Base-by-base conservation (phyloP, 2,888 invertebrate genomes). In the Lottia scabra region DNA sequence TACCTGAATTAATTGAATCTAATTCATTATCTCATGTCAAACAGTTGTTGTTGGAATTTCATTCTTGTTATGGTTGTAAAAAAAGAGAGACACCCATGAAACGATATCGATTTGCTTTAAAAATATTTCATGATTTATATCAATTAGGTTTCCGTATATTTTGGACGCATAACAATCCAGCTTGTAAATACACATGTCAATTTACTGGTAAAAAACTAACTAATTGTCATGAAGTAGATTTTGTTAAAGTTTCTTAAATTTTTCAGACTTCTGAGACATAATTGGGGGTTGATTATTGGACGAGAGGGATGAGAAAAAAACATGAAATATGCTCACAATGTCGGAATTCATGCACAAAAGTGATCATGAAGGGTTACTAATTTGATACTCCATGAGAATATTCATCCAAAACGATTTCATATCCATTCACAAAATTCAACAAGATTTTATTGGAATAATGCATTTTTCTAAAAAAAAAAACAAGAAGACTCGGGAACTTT, bases 31-130 rank as follows among this genome's bases (percentile, higher is more conserved):
- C 68, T 5, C 67, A 80, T 4, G 75, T 83, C 0, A 71, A 72
- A 13, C 85, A 85, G 67, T 73, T 85, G 44, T 72, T 83, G 2
- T 73, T 84, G 6, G 85, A 85, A 67, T 72, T 85, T 10, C 85
- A 85, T 48, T 78, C 78, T 78, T 71, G 78, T 78, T 68, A 80
- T 2, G 76, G 78, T 56, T 68, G 80, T 73, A 43, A 77, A 4
- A 46, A 30, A 30, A 30, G 5, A 4, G 85, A 85, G 64, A 82
- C 85, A 0, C 74, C 73, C n/a, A 77, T 70, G 71, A 69, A 77
- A 13, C 79, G 81, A 69, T 85, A 83, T 71, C 74, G 78, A 19
- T 75, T 74, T 64, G 83, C 78, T 48, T 75, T 85, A 10, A 70
- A 75, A 26, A 75, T 84, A 23, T 74, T 84, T 8, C 80, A 76